Evolutionary conservation across 2,797 vertebrate species (phyloP).

Genomic region (Yasuhikotakia modesta): DNA sequence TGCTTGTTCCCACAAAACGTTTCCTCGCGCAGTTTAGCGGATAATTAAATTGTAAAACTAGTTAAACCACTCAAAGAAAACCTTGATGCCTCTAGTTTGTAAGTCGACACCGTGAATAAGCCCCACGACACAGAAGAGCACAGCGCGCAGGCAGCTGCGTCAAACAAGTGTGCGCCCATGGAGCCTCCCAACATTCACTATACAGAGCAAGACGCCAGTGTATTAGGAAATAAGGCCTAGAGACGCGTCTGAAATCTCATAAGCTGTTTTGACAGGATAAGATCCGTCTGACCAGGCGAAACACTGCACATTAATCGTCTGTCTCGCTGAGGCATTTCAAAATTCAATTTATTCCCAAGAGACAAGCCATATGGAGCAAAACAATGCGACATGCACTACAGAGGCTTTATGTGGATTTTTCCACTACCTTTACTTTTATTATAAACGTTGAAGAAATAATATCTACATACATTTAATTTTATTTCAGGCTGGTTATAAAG

Average conservation of each 20-base stretch:
- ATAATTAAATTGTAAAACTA: slow-evolving; percentile 83
- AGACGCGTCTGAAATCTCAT: slow-evolving; percentile 45
- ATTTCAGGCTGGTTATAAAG: not conserved
- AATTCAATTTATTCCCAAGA: slow-evolving; percentile 6
- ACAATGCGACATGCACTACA: slow-evolving; percentile 5
- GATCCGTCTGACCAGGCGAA: slow-evolving; percentile 51
- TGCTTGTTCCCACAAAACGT: slow-evolving; percentile 72
- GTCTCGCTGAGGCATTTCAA: slow-evolving; percentile 42
- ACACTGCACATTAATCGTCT: slow-evolving; percentile 16
- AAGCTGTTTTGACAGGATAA: slow-evolving; percentile 62
- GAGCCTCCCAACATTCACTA: not conserved
- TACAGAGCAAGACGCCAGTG: slow-evolving; percentile 14
- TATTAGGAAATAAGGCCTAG: slow-evolving; percentile 25
- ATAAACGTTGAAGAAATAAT: not conserved
- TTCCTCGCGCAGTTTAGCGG: slow-evolving; percentile 78
- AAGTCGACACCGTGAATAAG: slow-evolving; percentile 75
- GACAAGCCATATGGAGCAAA: slow-evolving; percentile 1
- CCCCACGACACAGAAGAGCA: slow-evolving; percentile 69
- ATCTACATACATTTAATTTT: no score
- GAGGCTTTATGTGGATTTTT: no score
- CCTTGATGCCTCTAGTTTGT: slow-evolving; percentile 69
- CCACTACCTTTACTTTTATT: not conserved
- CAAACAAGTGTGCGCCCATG: slow-evolving; percentile 51
- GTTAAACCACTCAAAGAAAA: slow-evolving; percentile 75
- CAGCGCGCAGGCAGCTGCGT: slow-evolving; percentile 71